phyloP scores from a whole-genome alignment of 2,888 invertebrate genomes.

The Lasius fuliginosus region DNA sequence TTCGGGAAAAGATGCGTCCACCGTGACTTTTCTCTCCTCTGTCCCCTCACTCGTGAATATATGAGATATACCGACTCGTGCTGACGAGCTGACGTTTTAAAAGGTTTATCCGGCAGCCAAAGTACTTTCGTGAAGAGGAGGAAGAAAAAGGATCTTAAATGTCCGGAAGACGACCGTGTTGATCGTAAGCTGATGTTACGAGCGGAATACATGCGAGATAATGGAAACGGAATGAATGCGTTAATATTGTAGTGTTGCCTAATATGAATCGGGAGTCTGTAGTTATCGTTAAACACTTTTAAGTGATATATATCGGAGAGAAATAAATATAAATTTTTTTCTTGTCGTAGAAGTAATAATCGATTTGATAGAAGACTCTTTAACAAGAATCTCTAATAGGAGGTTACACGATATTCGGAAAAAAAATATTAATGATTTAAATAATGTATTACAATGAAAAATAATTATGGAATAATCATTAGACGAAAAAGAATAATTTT shows the following conservation, averaged over 20 bases:
- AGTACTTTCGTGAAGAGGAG: slow-evolving; percentile 32
- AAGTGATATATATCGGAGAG: neutral
- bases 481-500: neutral
- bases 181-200: slow-evolving; percentile 34
- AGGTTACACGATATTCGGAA: neutral
- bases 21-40: slow-evolving; percentile 26
- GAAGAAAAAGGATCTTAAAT: slow-evolving; percentile 6
- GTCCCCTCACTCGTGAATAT: slow-evolving; percentile 31
- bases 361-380: neutral
- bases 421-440: neutral
- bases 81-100: slow-evolving; percentile 46
- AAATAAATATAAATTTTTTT: neutral
- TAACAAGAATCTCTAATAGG: neutral
- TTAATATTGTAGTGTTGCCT: neutral
- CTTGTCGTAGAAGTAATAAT: neutral
- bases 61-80: slow-evolving; percentile 46
- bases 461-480: neutral
- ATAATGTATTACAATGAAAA: neutral
- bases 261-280: neutral
- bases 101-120: slow-evolving; percentile 46
- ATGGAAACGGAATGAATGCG: slow-evolving; percentile 16
- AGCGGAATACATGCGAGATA: slow-evolving; percentile 29
- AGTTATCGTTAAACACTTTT: neutral
- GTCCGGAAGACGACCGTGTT: slow-evolving; percentile 29
- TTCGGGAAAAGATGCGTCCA: slow-evolving; percentile 59